Conservation (phyloP, 2,113 vertebrate species). For the Actenoides lindsayi region DNA sequence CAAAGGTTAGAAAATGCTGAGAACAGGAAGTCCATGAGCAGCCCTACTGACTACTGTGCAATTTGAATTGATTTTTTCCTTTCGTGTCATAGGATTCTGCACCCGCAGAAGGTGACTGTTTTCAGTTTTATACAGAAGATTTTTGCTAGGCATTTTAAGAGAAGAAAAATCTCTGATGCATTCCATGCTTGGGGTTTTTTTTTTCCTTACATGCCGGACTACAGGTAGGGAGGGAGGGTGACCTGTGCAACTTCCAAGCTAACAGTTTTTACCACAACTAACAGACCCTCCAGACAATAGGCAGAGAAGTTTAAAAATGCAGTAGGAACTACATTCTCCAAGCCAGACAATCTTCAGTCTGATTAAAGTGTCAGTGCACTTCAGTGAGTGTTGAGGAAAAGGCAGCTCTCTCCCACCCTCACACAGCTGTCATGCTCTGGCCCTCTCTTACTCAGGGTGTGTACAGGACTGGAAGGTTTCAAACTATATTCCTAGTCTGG, state of each 20-base stretch:
- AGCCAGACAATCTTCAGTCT: background rate
- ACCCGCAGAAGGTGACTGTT: background rate
- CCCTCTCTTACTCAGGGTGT: background rate
- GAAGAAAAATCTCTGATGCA: background rate
- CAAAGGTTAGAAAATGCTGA: background rate
- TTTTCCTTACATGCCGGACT: background rate
- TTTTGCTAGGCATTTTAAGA: background rate
- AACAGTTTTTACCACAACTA: background rate
- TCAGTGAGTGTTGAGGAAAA: background rate
- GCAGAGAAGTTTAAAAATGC: background rate
- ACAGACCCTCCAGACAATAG: background rate
- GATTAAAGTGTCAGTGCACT: background rate
- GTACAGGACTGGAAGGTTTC: background rate
- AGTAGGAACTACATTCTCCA: background rate
- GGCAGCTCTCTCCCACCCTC: background rate
- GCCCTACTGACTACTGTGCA: background rate
- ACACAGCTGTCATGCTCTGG: background rate
- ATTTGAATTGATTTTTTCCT: conserved; percentile 7
- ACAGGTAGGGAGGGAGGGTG: background rate
- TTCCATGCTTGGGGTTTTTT: background rate
- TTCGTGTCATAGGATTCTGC: background rate
- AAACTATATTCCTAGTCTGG: background rate
- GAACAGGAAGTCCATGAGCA: background rate
- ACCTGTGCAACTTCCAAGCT: background rate
- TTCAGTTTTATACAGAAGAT: background rate